phyloP scores from a whole-genome alignment of 1,140 invertebrate species.

The Rhagoletis zephyria region DNA sequence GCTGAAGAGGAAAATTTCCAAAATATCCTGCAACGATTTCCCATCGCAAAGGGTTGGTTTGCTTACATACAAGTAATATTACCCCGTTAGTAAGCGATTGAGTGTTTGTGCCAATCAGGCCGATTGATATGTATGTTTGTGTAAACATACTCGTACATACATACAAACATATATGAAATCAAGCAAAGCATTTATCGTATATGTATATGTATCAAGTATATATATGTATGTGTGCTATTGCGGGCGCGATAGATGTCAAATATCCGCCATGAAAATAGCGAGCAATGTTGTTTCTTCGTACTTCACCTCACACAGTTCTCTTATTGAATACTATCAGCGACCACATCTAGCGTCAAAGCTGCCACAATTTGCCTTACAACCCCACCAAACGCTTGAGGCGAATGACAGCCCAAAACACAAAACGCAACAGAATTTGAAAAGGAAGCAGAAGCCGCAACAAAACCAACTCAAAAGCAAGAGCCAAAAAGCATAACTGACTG shows the following conservation, averaged over 20 bases:
- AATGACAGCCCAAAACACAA: not conserved
- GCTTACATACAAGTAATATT: not conserved
- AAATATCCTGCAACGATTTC: conserved; percentile 44
- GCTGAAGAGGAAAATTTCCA: conserved; percentile 42
- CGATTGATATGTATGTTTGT: not conserved
- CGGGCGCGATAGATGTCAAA: conserved; percentile 35
- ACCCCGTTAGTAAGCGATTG: not conserved
- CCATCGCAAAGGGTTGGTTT: conserved; percentile 39
- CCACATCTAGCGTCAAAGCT: not conserved
- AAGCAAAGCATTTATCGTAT: not conserved
- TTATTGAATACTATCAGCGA: not conserved
- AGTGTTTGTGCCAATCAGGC: conserved; percentile 7
- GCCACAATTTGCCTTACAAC: not conserved
- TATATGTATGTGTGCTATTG: not conserved
- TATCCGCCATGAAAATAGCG: conserved; percentile 18
- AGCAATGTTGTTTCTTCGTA: not conserved
- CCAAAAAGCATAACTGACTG: conserved; percentile 27
- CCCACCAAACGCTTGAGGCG: not conserved
- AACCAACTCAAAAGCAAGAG: not conserved
- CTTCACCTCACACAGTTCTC: conserved; percentile 6
- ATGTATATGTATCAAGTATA: too few relatives aligned
- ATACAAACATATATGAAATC: not conserved
- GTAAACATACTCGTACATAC: not conserved
- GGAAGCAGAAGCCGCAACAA: not conserved
- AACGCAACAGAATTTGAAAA: not conserved